phyloP scores from a whole-genome alignment of 2,113 vertebrate species.

The Vireo altiloquus region DNA sequence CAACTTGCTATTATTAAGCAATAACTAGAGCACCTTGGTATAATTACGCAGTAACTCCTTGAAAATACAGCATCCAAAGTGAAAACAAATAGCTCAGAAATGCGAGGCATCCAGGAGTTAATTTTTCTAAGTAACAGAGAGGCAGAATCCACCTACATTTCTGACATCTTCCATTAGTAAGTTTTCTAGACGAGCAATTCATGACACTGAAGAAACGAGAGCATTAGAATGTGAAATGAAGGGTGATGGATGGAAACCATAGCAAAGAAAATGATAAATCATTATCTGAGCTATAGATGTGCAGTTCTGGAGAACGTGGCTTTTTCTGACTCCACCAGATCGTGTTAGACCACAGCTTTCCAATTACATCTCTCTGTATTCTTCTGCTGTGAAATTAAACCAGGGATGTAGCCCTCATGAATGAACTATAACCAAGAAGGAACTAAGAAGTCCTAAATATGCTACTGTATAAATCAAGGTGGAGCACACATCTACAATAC shows the following conservation, averaged over 20 bases:
- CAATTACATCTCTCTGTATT: neutral
- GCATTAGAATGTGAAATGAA: constrained; percentile 58
- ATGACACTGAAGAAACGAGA: constrained; percentile 39
- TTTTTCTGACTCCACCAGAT: neutral
- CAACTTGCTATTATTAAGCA: neutral
- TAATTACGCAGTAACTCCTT: neutral
- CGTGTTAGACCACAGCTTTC: neutral
- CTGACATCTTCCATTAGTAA: constrained; percentile 48
- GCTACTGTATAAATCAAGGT: neutral
- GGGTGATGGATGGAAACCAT: constrained; percentile 11
- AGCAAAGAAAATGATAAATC: constrained; percentile 44
- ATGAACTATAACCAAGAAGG: neutral
- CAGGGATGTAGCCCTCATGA: neutral
- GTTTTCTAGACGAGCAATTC: constrained; percentile 57
- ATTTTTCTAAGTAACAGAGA: constrained; percentile 21
- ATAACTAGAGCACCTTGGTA: neutral
- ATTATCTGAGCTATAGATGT: neutral
- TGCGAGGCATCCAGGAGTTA: constrained; percentile 15
- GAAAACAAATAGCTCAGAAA: constrained; percentile 13
- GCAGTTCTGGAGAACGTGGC: neutral
- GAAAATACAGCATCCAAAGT: neutral
- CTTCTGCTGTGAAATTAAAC: neutral
- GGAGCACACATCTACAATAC: neutral
- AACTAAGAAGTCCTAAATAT: neutral
- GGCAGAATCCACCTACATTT: constrained; percentile 2